A percentile compares a stretch with the other conserved stretches of the same genome.
phyloP scores from a whole-genome alignment of 2,888 invertebrate species.

The Cerastis rubricosa region DNA sequence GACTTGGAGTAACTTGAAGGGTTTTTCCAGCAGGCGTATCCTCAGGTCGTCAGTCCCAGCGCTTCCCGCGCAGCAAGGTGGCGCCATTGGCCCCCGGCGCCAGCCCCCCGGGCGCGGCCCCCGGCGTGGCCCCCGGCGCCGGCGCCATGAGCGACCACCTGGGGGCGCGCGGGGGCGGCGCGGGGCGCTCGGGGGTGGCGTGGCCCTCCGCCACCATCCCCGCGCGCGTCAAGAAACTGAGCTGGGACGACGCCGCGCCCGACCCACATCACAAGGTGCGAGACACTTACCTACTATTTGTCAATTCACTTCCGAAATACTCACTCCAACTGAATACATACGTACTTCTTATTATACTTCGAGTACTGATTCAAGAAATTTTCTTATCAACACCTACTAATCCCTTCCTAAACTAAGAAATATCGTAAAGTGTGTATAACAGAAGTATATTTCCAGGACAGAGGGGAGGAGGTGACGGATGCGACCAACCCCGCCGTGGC shows the following conservation, averaged over 20 bases:
- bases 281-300: slow-evolving; percentile 7
- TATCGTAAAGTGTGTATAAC: slow-evolving; percentile 64
- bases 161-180: slow-evolving; percentile 69
- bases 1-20: not conserved
- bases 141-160: slow-evolving; percentile 85
- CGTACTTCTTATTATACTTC: not conserved
- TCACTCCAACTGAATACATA: not conserved
- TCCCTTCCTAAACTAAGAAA: slow-evolving; percentile 15
- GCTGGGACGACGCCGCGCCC: slow-evolving; percentile 85
- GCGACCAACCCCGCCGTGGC: slow-evolving; percentile 83
- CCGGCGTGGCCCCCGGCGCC: slow-evolving; percentile 65
- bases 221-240: slow-evolving; percentile 94
- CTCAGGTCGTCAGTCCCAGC: slow-evolving; percentile 73
- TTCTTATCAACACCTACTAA: slow-evolving; percentile 42
- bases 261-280: slow-evolving; percentile 56
- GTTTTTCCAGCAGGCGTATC: slow-evolving; percentile 32
- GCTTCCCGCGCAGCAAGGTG: slow-evolving; percentile 75
- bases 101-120: slow-evolving; percentile 2
- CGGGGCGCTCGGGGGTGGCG: slow-evolving; percentile 86
- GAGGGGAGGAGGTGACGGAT: slow-evolving; percentile 78
- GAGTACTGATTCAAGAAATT: slow-evolving; percentile 17
- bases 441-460: slow-evolving; percentile 77
- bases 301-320: not conserved
- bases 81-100: slow-evolving; percentile 77
- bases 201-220: slow-evolving; percentile 94